Evolutionary conservation across 2,113 vertebrate genomes (phyloP), one percentile per base, ranked within the genome.

Genomic region (Scalopus aquaticus): DNA sequence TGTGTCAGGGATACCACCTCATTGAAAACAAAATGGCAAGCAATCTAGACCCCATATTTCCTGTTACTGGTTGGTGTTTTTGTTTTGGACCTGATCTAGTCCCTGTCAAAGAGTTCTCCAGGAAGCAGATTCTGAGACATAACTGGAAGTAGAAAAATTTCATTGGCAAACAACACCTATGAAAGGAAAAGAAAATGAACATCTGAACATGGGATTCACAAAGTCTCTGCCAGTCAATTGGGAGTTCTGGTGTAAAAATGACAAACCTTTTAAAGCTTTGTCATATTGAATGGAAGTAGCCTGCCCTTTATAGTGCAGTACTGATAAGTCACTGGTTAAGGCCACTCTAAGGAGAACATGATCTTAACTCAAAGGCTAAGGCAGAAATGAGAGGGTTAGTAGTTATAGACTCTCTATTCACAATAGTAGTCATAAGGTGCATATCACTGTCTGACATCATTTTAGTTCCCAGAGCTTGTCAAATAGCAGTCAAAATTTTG

Each of bases 401-500:
- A 70, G 11, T 4, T 44, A 60, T 20, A 65, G 11, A 9, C 24
- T 42, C 9, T 76, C 35, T 88, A 39, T 19, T 51, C 28, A 30
- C 13, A 22, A 76, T 62, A 77, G 2, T 44, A 10, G 10, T 22
- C 39, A n/a, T 82, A 76, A 74, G 77, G 22, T 42, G 19, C 16
- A 37, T 54, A 51, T 58, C 60, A 73, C 35, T 77, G 7, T 62
- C n/a, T 86, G 13, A 62, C 12, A 60, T 69, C 65, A 42, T 80
- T 93, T 78, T 87, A 51, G 30, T 93, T 89, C 37, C 35, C n/a
- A 69, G 54, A 92, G 49, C 22, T 88, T 80, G 19, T 56, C 67
- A 72, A 94, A 94, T 44, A 69, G 22, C 32, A 46, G 32, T 69
- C 32, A 88, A 72, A 19, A 51, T 37, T 92, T 95, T 93, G 22